Base-by-base conservation (phyloP, 2,797 vertebrate genomes). In the Sebastes kiyomatsui region DNA sequence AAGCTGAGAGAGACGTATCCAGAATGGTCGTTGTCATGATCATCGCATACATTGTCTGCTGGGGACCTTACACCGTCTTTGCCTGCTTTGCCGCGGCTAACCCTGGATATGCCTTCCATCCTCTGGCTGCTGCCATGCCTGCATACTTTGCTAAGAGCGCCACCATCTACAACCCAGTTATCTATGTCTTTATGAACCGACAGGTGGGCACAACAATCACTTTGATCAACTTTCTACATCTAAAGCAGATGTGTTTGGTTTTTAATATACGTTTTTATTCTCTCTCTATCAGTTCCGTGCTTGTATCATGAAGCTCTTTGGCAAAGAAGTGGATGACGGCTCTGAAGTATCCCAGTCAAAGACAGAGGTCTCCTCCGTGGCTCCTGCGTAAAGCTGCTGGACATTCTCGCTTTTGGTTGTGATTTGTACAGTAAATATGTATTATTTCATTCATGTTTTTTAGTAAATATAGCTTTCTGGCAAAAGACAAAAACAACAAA, bases 11-110 rank as follows among this genome's bases (percentile, higher is more conserved):
- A 81, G 97, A 98, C 75, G 97, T 97, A 35, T 97, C 96, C 1
- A 96, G 97, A 66, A 98, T 98, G 97, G 97, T 98, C 10, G 87
- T 96, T 2, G 97, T 97, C 86, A 97, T 98, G 97, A 94, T 98
- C 42, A 0, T 95, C 0, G 96, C 97, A 1, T 98, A 85, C 38
- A 80, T 81, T 61, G 1, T 97, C 73, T 98, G 97, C 87, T 98
- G 97, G 97, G 97, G 97, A 55, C 97, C 97, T 7, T 97, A 98
- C 69, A 84, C 97, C 0, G 9, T 91, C 74, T 98, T 97, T 54
- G 97, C 94, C 55, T 97, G 96, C 84, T 98, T 97, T 67, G 96
- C 94, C 6, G 93, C 96, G 9, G 96, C 96, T 73, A 95, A 97
- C 83, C 97, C 97, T 18, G 97, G 96, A 76, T 97, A 98, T 58